Evolutionary conservation across 2,888 invertebrate species (phyloP).

Genomic region (Scaeva pyrastri): DNA sequence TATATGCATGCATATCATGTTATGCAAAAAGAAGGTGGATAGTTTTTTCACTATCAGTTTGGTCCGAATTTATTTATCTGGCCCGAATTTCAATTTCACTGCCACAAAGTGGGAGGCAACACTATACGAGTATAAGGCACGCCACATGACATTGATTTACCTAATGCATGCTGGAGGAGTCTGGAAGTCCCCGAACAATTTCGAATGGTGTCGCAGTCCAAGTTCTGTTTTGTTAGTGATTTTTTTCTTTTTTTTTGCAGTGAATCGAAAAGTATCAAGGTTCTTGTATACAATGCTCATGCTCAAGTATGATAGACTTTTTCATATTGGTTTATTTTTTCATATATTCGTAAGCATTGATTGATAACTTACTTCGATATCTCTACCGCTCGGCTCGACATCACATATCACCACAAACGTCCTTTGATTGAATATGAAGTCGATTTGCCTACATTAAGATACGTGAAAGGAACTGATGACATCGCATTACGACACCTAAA

Average conservation of each 20-base stretch:
- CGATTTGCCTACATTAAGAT: conserved; percentile 37
- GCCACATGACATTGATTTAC: conserved; percentile 58
- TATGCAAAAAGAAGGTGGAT: conserved; percentile 5
- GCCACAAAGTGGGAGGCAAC: conserved; percentile 26
- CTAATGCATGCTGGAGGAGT: conserved; percentile 53
- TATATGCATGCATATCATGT: not conserved
- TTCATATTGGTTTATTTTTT: conserved; percentile 41
- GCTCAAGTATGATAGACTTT: not conserved
- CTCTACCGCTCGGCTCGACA: not conserved
- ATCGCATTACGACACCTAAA: conserved; percentile 67
- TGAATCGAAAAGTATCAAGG: conserved; percentile 30
- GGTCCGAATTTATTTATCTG: conserved; percentile 62
- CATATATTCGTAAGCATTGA: conserved; percentile 30
- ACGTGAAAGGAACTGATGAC: conserved; percentile 50
- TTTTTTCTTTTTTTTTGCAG: not conserved
- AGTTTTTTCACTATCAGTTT: conserved; percentile 23
- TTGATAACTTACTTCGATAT: conserved; percentile 21
- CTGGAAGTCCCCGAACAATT: conserved; percentile 48
- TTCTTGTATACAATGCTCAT: conserved; percentile 42
- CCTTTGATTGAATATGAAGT: conserved; percentile 49
- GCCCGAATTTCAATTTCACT: conserved; percentile 64
- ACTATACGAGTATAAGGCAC: conserved; percentile 10
- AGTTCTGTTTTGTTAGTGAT: not conserved
- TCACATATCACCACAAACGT: conserved; percentile 4
- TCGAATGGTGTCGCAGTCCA: conserved; percentile 20